Evolutionary conservation across 53 echinoderm and acorn worm species (phyloP), one percentile per base, ranked within the genome.

Genomic region (Paracentrotus lividus): DNA sequence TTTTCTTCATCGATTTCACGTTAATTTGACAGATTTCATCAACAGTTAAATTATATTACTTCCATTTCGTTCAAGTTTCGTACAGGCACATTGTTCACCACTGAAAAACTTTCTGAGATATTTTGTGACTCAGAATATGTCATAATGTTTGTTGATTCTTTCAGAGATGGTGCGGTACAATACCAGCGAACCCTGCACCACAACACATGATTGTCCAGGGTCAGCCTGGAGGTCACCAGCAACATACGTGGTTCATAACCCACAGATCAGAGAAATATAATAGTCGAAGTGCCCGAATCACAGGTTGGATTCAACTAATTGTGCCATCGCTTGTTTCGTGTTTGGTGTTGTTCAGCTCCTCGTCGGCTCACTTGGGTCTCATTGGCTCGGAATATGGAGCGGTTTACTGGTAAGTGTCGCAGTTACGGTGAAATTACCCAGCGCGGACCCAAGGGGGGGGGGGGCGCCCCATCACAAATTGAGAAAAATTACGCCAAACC

Each of bases 241-340:
- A 10, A 69, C 12, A 3, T 18, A 36, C 34, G 38, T 69, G 32
- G 34, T 69, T 2, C 69, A 69, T 18, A 69, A 38, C 18, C 34
- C 69, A 69, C 36, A 69, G 15, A 69, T 69, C 69, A 16, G 69
- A 69, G 3, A 18, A 13, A 36, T 69, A 69, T 38, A 69, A 69
- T 36, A 38, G 34, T 4, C 27, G 38, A 38, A 69, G 69, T 69
- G 69, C 36, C 38, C 16, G 14, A 34, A 18, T 69, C 69, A 69
- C 69, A 13, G 69, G 69, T 34, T 69, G 69, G 69, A 69, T 69
- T 1, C 69, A 69, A 38, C 69, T 69, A 69, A 38, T 20, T 69
- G 69, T 7, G 69, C 69, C 69, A 69, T 69, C 4, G 69, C 38
- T 13, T 34, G 32, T 38, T 36, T 69, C 69, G 36, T 34, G 69